Base-by-base conservation (phyloP, 2,113 vertebrate genomes). In the Heptranchias perlo region DNA sequence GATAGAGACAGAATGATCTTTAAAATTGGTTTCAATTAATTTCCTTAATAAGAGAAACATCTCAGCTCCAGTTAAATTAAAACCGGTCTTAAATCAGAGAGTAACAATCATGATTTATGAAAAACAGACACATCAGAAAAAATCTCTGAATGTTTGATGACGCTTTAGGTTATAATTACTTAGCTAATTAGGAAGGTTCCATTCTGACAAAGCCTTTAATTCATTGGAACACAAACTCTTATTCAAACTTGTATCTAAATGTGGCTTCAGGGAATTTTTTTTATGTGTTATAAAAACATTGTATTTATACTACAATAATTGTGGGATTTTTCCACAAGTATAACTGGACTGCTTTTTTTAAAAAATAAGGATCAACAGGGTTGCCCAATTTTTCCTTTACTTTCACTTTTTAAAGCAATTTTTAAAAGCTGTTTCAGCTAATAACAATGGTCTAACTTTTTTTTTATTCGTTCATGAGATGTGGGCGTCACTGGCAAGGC, bases 151-250 rank as follows among this genome's bases (percentile, higher is more conserved):
- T 95, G 47, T 69, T 95, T 95, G 94, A 52, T 73, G 44, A 28
- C 47, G 93, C 93, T 95, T 21, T 95, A 65, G 93, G 44, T 95
- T 95, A 95, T 69, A 95, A 73, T 69, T 95, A 95, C 23, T 67
- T 52, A 5, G 65, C 62, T 31, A 69, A 95, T 95, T 95, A 95
- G 65, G 47, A 69, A 52, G 94, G 47, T 95, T 95, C 64, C 94
- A 95, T 95, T 95, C 65, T 8, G 11, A 73, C 94, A 95, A 95
- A 95, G 65, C 44, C 25, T 95, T 95, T 65, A 95, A 95, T 73
- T 95, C 94, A 95, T 95, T 95, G 25, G 94, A 95, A 52, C 31
- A 95, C 94, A 91, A 91, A 95, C 89, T 73, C 25, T 95, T 69
- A 95, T 52, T 95, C 28, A 67, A 95, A 95, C 47, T 52, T 95